These are phyloP conservation scores for Epistrophe eligans DNA, from an alignment of 2,888 invertebrate genomes.

Conservation along the genomic window DNA sequence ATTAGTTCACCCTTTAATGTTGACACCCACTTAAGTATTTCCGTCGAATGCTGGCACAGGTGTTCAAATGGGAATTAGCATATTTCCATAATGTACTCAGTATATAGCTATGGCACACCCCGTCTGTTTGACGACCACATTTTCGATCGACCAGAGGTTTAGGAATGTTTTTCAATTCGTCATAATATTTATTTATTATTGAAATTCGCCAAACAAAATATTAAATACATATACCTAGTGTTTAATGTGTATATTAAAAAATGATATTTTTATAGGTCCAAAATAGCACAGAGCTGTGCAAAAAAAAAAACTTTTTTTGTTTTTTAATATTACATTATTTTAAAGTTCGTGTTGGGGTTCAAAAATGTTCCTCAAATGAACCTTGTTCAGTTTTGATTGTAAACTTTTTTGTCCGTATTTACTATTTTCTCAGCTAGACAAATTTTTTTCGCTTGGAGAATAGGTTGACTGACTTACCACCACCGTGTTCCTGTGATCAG, in stretches of 20 bases:
- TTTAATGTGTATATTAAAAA: conserved; percentile 14
- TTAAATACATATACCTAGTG: too few species aligned
- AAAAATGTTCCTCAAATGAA: too few species aligned
- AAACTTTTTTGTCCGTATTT: too few species aligned
- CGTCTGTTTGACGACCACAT: conserved; percentile 39
- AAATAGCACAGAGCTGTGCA: neutral
- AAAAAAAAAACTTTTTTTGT: neutral
- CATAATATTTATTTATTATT: conserved; percentile 5
- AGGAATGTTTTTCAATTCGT: conserved; percentile 44
- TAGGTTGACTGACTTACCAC: too few species aligned
- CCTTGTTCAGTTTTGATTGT: too few species aligned
- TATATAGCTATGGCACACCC: conserved; percentile 50
- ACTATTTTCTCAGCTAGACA: too few species aligned
- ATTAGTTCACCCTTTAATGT: conserved; percentile 73
- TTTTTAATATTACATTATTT: too few species aligned
- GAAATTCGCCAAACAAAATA: conserved; percentile 17
- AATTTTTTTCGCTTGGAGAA: too few species aligned
- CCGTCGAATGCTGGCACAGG: conserved; percentile 70
- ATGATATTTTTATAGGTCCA: neutral
- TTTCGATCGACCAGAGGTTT: conserved; percentile 8
- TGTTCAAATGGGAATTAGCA: conserved; percentile 68
- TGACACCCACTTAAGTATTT: conserved; percentile 72
- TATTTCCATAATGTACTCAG: conserved; percentile 52
- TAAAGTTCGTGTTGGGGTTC: too few species aligned
- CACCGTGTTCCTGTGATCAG: too few species aligned